Evolutionary conservation across 2,888 invertebrate genomes (phyloP).

Genomic region (Pseudoips prasinana): DNA sequence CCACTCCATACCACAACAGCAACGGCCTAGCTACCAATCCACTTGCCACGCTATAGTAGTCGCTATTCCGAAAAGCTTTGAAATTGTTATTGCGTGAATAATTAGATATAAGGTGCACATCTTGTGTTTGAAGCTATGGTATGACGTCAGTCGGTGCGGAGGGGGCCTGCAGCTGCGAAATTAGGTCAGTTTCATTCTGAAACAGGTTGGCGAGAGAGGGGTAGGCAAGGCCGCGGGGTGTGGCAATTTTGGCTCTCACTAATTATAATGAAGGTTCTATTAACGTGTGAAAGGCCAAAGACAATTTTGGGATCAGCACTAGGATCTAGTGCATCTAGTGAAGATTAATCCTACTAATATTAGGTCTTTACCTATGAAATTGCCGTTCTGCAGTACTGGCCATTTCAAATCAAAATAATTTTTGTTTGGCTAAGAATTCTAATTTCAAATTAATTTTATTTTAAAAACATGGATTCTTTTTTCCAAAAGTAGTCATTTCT

Average conservation of each 20-base stretch:
- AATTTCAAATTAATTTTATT: no score
- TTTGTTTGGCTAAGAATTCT: no score
- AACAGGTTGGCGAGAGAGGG: slow-evolving; percentile 66
- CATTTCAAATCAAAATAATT: no score
- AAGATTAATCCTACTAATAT: no score
- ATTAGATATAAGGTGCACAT: slow-evolving; percentile 49
- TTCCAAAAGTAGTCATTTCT: no score
- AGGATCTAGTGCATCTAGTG: neutral
- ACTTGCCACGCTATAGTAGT: slow-evolving; percentile 21
- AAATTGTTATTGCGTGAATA: slow-evolving; percentile 27
- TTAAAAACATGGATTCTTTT: no score
- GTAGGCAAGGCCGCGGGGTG: slow-evolving; percentile 40
- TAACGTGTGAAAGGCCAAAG: neutral
- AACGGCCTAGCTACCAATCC: slow-evolving; percentile 39
- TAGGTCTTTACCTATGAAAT: no score
- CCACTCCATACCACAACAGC: slow-evolving; percentile 56
- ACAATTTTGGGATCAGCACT: no score
- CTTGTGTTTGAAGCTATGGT: slow-evolving; percentile 46
- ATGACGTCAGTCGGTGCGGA: slow-evolving; percentile 82
- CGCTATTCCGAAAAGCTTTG: slow-evolving; percentile 17
- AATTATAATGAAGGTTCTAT: slow-evolving; percentile 41
- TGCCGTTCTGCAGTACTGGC: no score
- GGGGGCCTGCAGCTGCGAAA: slow-evolving; percentile 74
- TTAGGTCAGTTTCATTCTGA: slow-evolving; percentile 86
- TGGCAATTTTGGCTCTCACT: slow-evolving; percentile 47